Conservation (phyloP, 2,888 invertebrate genomes). For the Notodromas monacha region DNA sequence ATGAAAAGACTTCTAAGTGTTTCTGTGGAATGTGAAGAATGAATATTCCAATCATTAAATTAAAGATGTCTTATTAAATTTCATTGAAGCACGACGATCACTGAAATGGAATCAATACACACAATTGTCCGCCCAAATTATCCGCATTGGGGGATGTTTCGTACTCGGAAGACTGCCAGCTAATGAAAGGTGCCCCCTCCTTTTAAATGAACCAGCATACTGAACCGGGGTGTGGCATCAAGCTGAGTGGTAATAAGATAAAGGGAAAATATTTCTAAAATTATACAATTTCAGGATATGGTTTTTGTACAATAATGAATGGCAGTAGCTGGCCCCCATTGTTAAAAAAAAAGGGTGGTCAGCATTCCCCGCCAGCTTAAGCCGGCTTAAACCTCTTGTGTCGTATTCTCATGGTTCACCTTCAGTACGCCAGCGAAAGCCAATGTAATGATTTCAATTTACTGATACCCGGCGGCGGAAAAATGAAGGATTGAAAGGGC, state of each 20-base stretch:
- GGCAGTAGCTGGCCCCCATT: slow-evolving; percentile 4
- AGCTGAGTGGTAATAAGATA: slow-evolving; percentile 4
- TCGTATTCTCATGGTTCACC: slow-evolving; percentile 4
- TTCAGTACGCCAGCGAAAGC: slow-evolving; percentile 4
- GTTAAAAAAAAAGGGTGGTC: slow-evolving; percentile 4
- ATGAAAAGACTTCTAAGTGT: slow-evolving; percentile 4
- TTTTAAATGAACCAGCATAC: slow-evolving; percentile 4
- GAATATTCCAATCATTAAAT: slow-evolving; percentile 2
- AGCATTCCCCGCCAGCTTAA: slow-evolving; percentile 2
- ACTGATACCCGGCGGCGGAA: slow-evolving; percentile 2
- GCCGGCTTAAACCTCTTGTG: slow-evolving; percentile 4
- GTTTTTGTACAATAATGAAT: slow-evolving; percentile 4
- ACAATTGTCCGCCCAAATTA: slow-evolving; percentile 4
- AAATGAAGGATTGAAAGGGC: slow-evolving; percentile 4
- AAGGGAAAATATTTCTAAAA: slow-evolving; percentile 4
- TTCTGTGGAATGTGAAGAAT: slow-evolving; percentile 4
- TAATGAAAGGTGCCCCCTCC: slow-evolving; percentile 2
- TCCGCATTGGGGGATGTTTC: slow-evolving; percentile 4
- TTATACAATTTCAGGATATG: slow-evolving; percentile 4
- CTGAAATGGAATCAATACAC: slow-evolving; percentile 4
- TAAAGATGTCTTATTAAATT: slow-evolving; percentile 4
- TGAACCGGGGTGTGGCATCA: slow-evolving; percentile 2
- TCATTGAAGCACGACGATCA: slow-evolving; percentile 4
- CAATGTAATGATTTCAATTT: slow-evolving; percentile 4
- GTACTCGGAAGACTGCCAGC: slow-evolving; percentile 4